A percentile compares a stretch with the other conserved stretches of the same genome.
phyloP scores from a whole-genome alignment of 1,140 invertebrate genomes.

The Drosophila nebulosa region DNA sequence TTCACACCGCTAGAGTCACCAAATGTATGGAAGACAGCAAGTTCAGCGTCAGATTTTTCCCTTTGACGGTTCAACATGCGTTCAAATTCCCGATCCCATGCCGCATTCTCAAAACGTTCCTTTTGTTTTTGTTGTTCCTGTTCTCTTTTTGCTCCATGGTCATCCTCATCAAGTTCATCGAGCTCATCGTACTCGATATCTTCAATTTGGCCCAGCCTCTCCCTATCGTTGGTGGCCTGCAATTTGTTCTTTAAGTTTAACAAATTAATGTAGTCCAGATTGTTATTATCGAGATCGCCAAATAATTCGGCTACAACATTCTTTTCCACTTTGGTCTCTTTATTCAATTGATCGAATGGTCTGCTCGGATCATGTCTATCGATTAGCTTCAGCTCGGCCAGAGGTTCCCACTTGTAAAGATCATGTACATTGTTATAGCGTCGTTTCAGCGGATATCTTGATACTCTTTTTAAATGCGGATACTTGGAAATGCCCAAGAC shows the following conservation, averaged over 20 bases:
- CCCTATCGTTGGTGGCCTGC: neutral
- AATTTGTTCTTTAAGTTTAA: neutral
- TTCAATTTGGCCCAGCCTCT: neutral
- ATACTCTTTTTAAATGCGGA: neutral
- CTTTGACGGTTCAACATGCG: neutral
- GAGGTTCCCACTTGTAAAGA: neutral
- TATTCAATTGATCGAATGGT: constrained; percentile 18
- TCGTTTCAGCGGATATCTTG: neutral
- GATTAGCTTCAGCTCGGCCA: neutral
- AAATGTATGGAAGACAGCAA: neutral
- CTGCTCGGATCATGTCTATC: constrained; percentile 9
- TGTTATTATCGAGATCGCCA: neutral
- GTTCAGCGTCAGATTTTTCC: neutral
- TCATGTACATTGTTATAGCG: neutral
- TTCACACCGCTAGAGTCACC: neutral
- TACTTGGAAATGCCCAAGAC: neutral
- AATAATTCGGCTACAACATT: neutral
- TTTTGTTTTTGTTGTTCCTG: neutral
- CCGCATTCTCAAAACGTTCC: constrained; percentile 16
- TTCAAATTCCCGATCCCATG: constrained; percentile 21
- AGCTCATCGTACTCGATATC: neutral
- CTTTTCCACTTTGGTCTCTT: neutral
- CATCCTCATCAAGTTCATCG: neutral
- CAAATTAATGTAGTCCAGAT: neutral
- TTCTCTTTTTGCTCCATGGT: neutral